These are phyloP conservation scores for Stichopus chloronotus DNA, from an alignment of 35 echinoderm and acorn worm genomes.

Conservation along the genomic window DNA sequence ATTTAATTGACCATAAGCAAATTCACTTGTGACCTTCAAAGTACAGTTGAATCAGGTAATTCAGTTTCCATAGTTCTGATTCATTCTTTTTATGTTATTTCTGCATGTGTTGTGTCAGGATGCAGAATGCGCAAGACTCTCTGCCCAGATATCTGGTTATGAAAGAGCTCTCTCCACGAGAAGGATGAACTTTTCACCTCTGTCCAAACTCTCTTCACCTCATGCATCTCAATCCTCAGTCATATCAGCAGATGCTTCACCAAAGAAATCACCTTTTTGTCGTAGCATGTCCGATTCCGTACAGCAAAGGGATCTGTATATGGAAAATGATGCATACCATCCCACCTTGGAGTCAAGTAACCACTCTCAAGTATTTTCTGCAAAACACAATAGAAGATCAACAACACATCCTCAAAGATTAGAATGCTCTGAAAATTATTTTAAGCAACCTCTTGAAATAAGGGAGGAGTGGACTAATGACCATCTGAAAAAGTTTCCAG, in stretches of 20 bases:
- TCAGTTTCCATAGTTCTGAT: not conserved
- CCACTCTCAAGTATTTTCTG: not conserved
- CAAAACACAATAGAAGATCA: not conserved
- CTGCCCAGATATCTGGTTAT: conserved; percentile 83
- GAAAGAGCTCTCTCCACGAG: conserved; percentile 77
- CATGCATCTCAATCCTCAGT: not conserved
- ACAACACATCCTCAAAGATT: not conserved
- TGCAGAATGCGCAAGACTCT: conserved; percentile 87
- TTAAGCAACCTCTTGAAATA: not conserved
- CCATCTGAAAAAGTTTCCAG: not conserved
- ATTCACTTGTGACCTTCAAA: no score
- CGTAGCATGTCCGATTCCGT: not conserved
- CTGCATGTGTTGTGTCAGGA: conserved; percentile 59
- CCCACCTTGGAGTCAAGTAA: not conserved
- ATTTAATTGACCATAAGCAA: no score
- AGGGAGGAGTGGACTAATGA: not conserved
- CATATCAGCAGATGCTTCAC: not conserved
- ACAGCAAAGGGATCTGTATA: not conserved
- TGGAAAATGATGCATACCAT: not conserved
- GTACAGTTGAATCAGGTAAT: no score
- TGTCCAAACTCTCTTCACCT: conserved; percentile 10
- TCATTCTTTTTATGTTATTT: not conserved
- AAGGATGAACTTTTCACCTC: conserved; percentile 48
- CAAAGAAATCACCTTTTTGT: not conserved
- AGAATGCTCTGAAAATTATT: not conserved